Evolutionary conservation across 2,113 vertebrate genomes (phyloP), one percentile per base, ranked within the genome.

Genomic region (Ceyx margarethae): DNA sequence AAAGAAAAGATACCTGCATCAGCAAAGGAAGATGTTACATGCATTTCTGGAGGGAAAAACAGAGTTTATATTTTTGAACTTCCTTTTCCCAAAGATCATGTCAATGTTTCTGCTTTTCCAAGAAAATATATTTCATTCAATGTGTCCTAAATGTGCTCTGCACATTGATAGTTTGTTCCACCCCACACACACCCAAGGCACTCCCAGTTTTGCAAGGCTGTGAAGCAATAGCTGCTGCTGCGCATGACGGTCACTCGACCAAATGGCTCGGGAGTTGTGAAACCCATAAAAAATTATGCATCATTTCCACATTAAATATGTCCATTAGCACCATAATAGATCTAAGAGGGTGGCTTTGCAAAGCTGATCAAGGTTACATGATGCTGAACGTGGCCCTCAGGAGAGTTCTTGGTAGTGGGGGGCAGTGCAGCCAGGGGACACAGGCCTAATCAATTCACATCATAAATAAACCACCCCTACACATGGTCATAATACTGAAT

Each of bases 341-440:
- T 46, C 16, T 40, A 19, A 67, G 33, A 71, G n/a, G 15, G 37
- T 45, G 37, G 16, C 57, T 5, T 1, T 80, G 33, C 17, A 14
- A 33, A 58, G 45, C 37, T 62, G 37, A 15, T 37, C 6, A 18
- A 51, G 80, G 29, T 29, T 35, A 15, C 0, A 17, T 42, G 48
- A 7, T 37, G 15, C 65, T 73, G n/a, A 60, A 26, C 1, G 0
- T 35, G 65, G 71, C n/a, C 35, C 20, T 57, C 1, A 1, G 72
- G 58, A 69, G 26, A 22, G n/a, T 20, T 3, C 0, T 16, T 0
- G 0, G 48, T 54, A 85, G 57, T 9, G 4, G 16, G 37, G 21
- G 25, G 8, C 28, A 12, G 18, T 19, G 43, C 40, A 64, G 22
- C 10, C 3, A 1, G 48, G 58, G 57, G 6, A 37, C 76, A 15